Conservation (phyloP, 2,113 vertebrate genomes). For the Oncorhynchus mykiss region DNA sequence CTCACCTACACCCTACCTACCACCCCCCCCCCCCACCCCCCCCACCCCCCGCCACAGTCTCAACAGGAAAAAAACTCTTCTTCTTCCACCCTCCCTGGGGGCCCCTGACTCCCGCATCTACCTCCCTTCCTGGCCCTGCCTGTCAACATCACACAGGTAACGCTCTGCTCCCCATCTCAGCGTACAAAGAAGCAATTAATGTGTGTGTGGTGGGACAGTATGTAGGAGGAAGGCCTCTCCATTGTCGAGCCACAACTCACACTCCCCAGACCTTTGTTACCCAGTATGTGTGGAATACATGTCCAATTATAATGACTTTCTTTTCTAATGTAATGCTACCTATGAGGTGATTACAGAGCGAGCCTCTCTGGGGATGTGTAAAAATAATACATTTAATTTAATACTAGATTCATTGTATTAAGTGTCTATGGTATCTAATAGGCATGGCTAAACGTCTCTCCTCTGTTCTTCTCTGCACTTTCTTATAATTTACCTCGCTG, state of each 20-base stretch:
- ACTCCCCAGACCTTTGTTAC: slow-evolving; percentile 69
- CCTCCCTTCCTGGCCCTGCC: slow-evolving; percentile 2
- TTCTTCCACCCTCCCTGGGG: slow-evolving; percentile 36
- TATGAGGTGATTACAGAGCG: slow-evolving; percentile 60
- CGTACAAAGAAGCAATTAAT: slow-evolving; percentile 84
- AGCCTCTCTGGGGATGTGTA: slow-evolving; percentile 53
- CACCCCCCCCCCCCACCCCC: slow-evolving; percentile 32
- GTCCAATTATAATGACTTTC: slow-evolving; percentile 71
- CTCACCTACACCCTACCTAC: slow-evolving; percentile 48
- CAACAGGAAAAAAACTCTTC: slow-evolving; percentile 20
- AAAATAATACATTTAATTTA: slow-evolving; percentile 70
- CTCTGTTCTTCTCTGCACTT: slow-evolving; percentile 48
- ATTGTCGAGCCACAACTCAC: slow-evolving; percentile 62
- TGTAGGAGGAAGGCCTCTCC: slow-evolving; percentile 62
- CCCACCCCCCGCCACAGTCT: slow-evolving; percentile 39
- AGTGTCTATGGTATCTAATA: slow-evolving; percentile 64
- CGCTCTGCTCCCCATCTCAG: slow-evolving; percentile 70
- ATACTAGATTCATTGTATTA: slow-evolving; percentile 70
- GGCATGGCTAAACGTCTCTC: slow-evolving; percentile 64
- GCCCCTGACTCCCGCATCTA: slow-evolving; percentile 14
- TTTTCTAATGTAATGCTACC: slow-evolving; percentile 48
- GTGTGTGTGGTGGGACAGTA: slow-evolving; percentile 60
- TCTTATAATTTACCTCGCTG: slow-evolving; percentile 62
- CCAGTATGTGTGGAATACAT: slow-evolving; percentile 72
- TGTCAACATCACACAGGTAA: slow-evolving; percentile 71